Percentiles rank a stretch among this genome's conserved stretches.
Conservation (phyloP, 2,888 invertebrate species). For the Drosophila aldrichi region DNA sequence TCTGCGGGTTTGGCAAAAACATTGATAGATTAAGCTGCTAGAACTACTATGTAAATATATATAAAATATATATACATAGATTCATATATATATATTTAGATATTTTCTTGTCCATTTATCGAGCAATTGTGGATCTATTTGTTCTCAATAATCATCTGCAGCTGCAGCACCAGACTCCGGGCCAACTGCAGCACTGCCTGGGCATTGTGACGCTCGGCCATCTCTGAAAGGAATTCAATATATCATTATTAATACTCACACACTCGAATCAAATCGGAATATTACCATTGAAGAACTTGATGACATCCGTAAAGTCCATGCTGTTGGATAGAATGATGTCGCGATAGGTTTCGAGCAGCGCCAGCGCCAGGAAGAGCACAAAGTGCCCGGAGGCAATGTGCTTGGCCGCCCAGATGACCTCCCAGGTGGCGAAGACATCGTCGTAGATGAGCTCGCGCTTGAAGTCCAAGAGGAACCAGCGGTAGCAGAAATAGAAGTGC, state of each 20-base stretch:
- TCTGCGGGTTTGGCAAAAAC: conserved; percentile 46
- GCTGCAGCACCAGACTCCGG: conserved; percentile 93
- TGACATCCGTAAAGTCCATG: conserved; percentile 99
- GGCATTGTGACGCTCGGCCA: conserved; percentile 97
- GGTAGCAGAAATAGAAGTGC: conserved; percentile 98
- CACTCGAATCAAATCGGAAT: neutral
- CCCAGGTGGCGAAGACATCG: conserved; percentile 97
- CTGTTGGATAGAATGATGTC: conserved; percentile 97
- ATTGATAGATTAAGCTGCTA: conserved; percentile 30
- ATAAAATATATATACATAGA: neutral
- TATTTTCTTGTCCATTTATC: neutral
- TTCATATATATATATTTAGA: neutral
- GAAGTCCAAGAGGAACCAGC: conserved; percentile 98
- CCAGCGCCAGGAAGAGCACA: conserved; percentile 96
- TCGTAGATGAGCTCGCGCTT: conserved; percentile 96
- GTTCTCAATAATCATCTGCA: conserved; percentile 96
- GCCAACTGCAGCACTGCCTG: conserved; percentile 92
- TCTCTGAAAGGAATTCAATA: conserved; percentile 88
- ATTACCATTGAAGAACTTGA: conserved; percentile 98
- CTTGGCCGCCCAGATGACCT: conserved; percentile 96
- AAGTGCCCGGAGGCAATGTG: conserved; percentile 94
- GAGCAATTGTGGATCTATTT: conserved; percentile 87
- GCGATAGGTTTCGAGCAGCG: conserved; percentile 95
- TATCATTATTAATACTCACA: too few species aligned
- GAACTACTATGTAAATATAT: conserved; percentile 14